Base-by-base conservation (phyloP, 2,113 vertebrate genomes). In the Corapipo altera region DNA sequence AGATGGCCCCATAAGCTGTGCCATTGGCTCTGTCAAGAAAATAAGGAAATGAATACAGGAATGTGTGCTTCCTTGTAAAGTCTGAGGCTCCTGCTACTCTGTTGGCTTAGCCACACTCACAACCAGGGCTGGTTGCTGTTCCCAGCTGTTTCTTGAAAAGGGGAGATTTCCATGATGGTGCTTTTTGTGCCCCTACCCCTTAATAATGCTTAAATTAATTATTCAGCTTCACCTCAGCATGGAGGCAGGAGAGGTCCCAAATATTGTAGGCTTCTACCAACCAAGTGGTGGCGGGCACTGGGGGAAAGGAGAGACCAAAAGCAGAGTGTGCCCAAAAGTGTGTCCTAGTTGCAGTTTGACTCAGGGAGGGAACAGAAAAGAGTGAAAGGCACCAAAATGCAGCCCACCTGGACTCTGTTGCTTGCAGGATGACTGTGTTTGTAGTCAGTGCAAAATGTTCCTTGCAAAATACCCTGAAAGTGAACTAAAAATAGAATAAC, bases 181-280 rank as follows among this genome's bases (percentile, higher is more conserved):
- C 19, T 59, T 74, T 75, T 51, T 72, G 44, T 61, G 49, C 2
- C 12, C 17, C 12, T 21, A 30, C 7, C 1, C 20, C 11, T 48
- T 12, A 11, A 55, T 23, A 52, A 52, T 26, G 55, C 24, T 54
- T 44, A 16, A 66, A 88, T 73, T 66, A 15, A 41, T 70, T 41
- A 37, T n/a, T 7, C 28, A 32, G 41, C 67, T 85, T 82, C 16
- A 22, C 30, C 58, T 84, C 5, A 1, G 23, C 23, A 2, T 33
- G 76, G 67, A 70, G 54, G 32, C 33, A 48, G 39, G 84, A 52
- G 67, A 67, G 18, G 12, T 76, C 28, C 19, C 33, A 32, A 6
- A 3, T 0, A 2, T 6, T 27, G 2, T 0, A 20, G 32, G 44
- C 41, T 91, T 51, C 32, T 52, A 1, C 43, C 30, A 66, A 3